Base-by-base conservation (phyloP, 2,888 invertebrate genomes). In the Mylabris sibirica region DNA sequence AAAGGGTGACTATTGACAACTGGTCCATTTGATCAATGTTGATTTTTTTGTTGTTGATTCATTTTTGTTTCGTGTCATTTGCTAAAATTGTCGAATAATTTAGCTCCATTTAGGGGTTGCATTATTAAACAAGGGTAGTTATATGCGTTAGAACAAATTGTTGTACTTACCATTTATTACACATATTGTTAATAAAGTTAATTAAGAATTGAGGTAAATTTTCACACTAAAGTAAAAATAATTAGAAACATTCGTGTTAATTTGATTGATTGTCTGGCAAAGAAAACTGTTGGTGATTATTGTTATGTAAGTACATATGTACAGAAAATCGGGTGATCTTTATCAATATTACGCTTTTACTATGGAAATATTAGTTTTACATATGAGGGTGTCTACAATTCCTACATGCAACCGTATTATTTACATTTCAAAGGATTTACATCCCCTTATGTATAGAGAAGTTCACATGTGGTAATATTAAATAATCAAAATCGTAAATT, bases 91-190 rank as follows among this genome's bases (percentile, higher is more conserved):
- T 30, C 30, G 30, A 6, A 8, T 57, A 57, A 57, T 57, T 57
- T 24, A 57, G 24, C 22, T 24, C 57, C 57, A 57, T 57, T 57
- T 57, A 24, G 3, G 57, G 57, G 57, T 24, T 57, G 24, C 57
- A 57, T 57, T 57, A 57, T 57, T 57, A 20, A 57, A 22, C 12
- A 57, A 24, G 11, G 24, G 24, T 14, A 20, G 49, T 49, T 38
- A 5, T 38, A 12, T 12, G 8, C 38, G 38, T 38, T n/a, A n/a
- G n/a, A n/a, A n/a, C n/a, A n/a, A n/a, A n/a, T n/a, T n/a, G n/a
- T n/a, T 38, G 30, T 8, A 30, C 30, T 44, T 44, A 44, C 5
- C n/a, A n/a, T 44, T n/a, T 44, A 44, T 44, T n/a, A 17, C 12
- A 17, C 2, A 17, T 12, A 4, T 6, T 44, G 38, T 44, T 14